These are phyloP conservation scores for Apoda limacodes DNA, from an alignment of 2,888 invertebrate species.

Conservation along the genomic window DNA sequence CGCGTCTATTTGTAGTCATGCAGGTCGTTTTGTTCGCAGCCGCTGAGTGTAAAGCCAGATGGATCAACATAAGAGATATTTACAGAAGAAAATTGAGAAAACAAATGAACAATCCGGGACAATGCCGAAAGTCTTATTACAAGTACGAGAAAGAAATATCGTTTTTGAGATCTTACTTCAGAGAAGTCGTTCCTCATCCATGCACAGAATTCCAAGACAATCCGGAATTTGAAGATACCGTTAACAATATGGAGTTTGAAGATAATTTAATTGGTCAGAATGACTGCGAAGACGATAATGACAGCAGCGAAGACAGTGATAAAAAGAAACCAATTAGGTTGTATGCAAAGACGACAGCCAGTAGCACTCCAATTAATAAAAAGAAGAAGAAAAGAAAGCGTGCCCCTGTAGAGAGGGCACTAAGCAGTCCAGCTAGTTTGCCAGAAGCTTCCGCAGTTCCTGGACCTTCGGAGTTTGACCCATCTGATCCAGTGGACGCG, in stretches of 20 bases:
- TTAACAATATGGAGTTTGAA: slow-evolving; percentile 30
- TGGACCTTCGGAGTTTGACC: slow-evolving; percentile 32
- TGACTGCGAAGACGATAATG: slow-evolving; percentile 4
- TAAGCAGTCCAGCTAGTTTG: slow-evolving; percentile 19
- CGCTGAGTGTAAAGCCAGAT: slow-evolving; percentile 52
- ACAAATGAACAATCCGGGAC: slow-evolving; percentile 22
- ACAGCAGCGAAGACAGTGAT: slow-evolving; percentile 3
- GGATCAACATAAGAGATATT: slow-evolving; percentile 60
- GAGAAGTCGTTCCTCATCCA: slow-evolving; percentile 36
- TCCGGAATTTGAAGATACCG: slow-evolving; percentile 23
- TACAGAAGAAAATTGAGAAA: slow-evolving; percentile 47
- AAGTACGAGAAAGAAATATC: slow-evolving; percentile 47
- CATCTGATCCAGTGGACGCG: slow-evolving; percentile 48
- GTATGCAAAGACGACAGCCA: slow-evolving; percentile 21
- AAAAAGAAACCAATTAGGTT: slow-evolving; percentile 22
- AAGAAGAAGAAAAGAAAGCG: slow-evolving; percentile 24
- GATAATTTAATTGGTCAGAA: slow-evolving; percentile 13
- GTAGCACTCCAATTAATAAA: slow-evolving; percentile 20
- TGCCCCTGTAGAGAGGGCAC: slow-evolving; percentile 23
- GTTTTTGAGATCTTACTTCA: slow-evolving; percentile 49
- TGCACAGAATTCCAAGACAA: slow-evolving; percentile 22
- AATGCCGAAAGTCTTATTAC: slow-evolving; percentile 39
- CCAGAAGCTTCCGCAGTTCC: slow-evolving; percentile 27
- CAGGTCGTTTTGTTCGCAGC: slow-evolving; percentile 38
- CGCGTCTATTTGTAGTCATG: neutral